Base-by-base conservation (phyloP, 2,113 vertebrate genomes). In the Pelvicachromis taeniatus region DNA sequence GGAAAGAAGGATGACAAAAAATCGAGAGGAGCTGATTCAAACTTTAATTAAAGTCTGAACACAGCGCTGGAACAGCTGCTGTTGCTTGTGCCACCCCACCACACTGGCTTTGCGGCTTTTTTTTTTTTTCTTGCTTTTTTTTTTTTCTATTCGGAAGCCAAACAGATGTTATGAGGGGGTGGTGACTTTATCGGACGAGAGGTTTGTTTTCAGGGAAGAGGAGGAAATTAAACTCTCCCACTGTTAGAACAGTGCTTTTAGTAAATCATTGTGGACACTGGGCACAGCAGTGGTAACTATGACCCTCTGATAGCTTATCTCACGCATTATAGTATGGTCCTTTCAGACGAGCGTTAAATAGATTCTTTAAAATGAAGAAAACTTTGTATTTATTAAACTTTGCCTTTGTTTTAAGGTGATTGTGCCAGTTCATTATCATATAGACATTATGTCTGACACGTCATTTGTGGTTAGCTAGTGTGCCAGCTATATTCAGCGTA, bases 91-190 rank as follows among this genome's bases (percentile, higher is more conserved):
- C 89, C 86, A 80, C 90, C 85, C 87, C 1, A 5, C 65, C 84
- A 33, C 79, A 56, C 84, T 16, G 31, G 88, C 86, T 93, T 93
- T 87, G 88, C 33, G 11, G 84, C 81, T 88, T 91, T 88, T 84
- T 55, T 54, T 54, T 23, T 59, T 87, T 83, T 63, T 85, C 83
- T 87, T n/a, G n/a, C n/a, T 80, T 53, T 17, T 82, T 90, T 87
- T 81, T 48, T 48, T 82, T 48, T 70, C 89, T 82, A 82, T 89
- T 91, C 58, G 9, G 53, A 89, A 90, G 53, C 89, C 86, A 87
- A 93, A 89, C 93, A 94, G 93, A 94, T 94, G 94, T 94, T 93
- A 75, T 16, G 35, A 90, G 81, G 90, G 90, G 87, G 87, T 65
- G 86, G 90, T 3, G 54, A 90, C 81, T 88, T 92, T 81, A 93